These are phyloP conservation scores for Chlorospingus semifuscus DNA, from an alignment of 2,797 vertebrate genomes.

Conservation along the genomic window DNA sequence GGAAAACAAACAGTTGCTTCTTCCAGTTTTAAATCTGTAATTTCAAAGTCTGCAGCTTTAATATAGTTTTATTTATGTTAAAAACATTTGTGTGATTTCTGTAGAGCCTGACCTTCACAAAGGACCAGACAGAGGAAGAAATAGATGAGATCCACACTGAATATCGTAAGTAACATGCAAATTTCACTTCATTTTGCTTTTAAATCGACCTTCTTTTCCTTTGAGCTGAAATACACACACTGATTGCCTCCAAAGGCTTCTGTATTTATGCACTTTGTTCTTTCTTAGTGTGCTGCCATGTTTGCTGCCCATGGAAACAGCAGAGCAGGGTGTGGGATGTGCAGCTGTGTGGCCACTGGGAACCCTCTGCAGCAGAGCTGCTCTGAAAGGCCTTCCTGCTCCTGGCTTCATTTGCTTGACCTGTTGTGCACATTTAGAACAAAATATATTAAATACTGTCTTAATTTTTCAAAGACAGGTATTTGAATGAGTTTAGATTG, in stretches of 20 bases:
- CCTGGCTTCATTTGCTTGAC: fast-evolving
- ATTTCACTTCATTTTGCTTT: not conserved
- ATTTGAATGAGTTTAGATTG: not conserved
- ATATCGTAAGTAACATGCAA: conserved; percentile 85
- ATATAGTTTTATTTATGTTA: not conserved
- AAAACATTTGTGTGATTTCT: conserved; percentile 23
- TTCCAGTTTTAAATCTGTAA: not conserved
- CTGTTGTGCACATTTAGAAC: too few relatives aligned
- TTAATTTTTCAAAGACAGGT: not conserved
- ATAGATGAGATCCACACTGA: conserved; percentile 87
- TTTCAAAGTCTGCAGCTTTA: not conserved
- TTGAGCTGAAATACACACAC: not conserved
- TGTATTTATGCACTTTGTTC: not conserved
- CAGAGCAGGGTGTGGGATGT: not conserved
- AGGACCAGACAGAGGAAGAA: conserved; percentile 87
- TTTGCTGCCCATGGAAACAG: fast-evolving
- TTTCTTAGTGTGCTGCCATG: not conserved
- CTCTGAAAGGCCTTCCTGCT: not conserved
- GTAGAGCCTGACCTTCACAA: conserved; percentile 87
- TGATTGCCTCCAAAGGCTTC: not conserved
- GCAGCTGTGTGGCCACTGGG: not conserved
- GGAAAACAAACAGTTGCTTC: not conserved
- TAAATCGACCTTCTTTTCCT: not conserved
- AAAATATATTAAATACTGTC: not conserved
- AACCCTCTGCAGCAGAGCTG: not conserved